phyloP scores from a whole-genome alignment of 2,888 invertebrate genomes.

The Nasonovia ribisnigri region DNA sequence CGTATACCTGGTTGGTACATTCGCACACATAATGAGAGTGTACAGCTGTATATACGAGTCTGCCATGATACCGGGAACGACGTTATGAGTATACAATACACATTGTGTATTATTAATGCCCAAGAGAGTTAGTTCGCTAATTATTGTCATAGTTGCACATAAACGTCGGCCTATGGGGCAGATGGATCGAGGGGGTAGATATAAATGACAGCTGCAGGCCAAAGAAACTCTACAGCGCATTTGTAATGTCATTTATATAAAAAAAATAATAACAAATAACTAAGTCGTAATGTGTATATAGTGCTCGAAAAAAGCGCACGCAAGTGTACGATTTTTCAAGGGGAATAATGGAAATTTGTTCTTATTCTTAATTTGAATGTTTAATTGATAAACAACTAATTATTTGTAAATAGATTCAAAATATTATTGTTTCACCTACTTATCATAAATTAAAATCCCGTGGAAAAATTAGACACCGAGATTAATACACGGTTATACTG shows the following conservation, averaged over 20 bases:
- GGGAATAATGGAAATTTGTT: not conserved
- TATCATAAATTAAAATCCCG: not conserved
- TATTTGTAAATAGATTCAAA: not conserved
- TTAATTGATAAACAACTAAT: not conserved
- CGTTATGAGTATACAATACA: not conserved
- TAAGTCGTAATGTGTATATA: not conserved
- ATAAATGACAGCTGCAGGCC: not conserved
- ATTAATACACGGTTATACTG: not conserved
- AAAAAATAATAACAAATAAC: not conserved
- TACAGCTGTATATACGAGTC: not conserved
- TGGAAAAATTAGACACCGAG: not conserved
- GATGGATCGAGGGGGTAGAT: not conserved
- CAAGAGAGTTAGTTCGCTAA: conserved; percentile 5
- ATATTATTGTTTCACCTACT: not conserved
- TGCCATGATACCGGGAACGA: conserved; percentile 15
- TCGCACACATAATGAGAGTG: not conserved
- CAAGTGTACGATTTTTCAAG: not conserved
- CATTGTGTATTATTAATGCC: conserved; percentile 11
- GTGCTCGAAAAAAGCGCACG: not conserved
- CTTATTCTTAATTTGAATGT: not conserved
- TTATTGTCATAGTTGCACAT: conserved; percentile 27
- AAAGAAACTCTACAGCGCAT: conserved; percentile 29
- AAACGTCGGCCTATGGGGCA: not conserved
- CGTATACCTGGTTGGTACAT: not conserved
- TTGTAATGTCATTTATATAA: not conserved